A percentile compares a stretch with the other conserved stretches of the same genome.
phyloP scores from a whole-genome alignment of 1,140 invertebrate genomes.

The Caenorhabditis remanei region DNA sequence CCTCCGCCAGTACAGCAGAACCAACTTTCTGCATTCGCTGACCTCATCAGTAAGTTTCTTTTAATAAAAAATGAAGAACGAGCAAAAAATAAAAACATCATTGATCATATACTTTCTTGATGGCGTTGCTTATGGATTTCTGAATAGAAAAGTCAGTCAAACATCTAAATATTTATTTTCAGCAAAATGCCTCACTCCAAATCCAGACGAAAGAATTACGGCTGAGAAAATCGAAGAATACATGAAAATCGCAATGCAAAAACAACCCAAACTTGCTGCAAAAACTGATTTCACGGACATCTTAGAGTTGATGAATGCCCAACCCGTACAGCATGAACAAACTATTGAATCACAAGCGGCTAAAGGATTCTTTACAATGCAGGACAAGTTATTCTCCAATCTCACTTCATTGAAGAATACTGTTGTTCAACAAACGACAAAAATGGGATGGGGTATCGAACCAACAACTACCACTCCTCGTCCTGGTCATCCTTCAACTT shows the following conservation, averaged over 20 bases:
- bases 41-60: not conserved
- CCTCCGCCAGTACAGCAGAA: slow-evolving; percentile 14
- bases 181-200: slow-evolving; percentile 35
- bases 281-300: slow-evolving; percentile 44
- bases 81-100: too few relatives aligned
- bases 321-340: not conserved
- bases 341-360: slow-evolving; percentile 13
- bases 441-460: slow-evolving; percentile 19
- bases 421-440: slow-evolving; percentile 22
- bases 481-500: slow-evolving; percentile 11
- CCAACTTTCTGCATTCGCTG: slow-evolving; percentile 19
- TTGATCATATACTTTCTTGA: too few relatives aligned
- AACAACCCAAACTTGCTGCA: slow-evolving; percentile 15
- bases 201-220: slow-evolving; percentile 26
- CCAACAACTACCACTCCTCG: not conserved
- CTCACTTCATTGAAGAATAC: slow-evolving; percentile 17
- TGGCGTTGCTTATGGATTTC: too few relatives aligned
- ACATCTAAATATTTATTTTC: not conserved
- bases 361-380: slow-evolving; percentile 40
- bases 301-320: slow-evolving; percentile 16
- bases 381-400: slow-evolving; percentile 44
- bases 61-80: too few relatives aligned
- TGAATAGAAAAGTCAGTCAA: too few relatives aligned
- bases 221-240: slow-evolving; percentile 36
- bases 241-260: slow-evolving; percentile 25